These are phyloP conservation scores for Carcharodon carcharias DNA, from an alignment of 2,797 vertebrate genomes.

Conservation along the genomic window DNA sequence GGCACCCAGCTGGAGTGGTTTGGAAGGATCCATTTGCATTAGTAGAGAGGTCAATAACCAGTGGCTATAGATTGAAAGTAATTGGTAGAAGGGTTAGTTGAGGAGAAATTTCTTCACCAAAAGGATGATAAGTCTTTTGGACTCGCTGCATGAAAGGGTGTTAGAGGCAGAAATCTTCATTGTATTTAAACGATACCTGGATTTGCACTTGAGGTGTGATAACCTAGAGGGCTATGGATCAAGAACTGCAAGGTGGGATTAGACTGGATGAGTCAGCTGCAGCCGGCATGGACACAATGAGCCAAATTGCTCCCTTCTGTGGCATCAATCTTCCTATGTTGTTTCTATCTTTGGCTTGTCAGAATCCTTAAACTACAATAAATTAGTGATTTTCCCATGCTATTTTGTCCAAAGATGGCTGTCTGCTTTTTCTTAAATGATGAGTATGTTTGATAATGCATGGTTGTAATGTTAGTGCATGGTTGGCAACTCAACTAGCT, in stretches of 20 bases:
- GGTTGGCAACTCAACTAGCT: neutral
- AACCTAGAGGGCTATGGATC: neutral
- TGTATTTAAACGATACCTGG: neutral
- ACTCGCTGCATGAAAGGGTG: neutral
- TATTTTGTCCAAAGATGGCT: neutral
- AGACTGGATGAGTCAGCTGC: neutral
- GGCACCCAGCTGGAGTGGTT: too few relatives aligned
- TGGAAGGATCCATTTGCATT: neutral
- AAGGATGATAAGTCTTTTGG: neutral
- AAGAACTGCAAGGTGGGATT: neutral
- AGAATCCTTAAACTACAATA: constrained; percentile 1
- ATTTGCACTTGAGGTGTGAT: neutral
- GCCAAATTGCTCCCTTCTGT: neutral
- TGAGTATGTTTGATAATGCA: neutral
- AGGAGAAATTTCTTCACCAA: neutral
- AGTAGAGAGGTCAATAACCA: neutral
- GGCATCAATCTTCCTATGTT: neutral
- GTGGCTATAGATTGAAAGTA: neutral
- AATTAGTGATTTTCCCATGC: neutral
- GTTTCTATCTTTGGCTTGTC: neutral
- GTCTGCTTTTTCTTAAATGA: neutral
- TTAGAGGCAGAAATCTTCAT: neutral
- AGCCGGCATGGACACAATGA: too few relatives aligned
- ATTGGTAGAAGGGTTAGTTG: neutral
- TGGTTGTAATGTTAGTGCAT: neutral